Evolutionary conservation across 2,888 invertebrate genomes (phyloP), one percentile per base, ranked within the genome.

Genomic region (Neoaliturus tenellus): DNA sequence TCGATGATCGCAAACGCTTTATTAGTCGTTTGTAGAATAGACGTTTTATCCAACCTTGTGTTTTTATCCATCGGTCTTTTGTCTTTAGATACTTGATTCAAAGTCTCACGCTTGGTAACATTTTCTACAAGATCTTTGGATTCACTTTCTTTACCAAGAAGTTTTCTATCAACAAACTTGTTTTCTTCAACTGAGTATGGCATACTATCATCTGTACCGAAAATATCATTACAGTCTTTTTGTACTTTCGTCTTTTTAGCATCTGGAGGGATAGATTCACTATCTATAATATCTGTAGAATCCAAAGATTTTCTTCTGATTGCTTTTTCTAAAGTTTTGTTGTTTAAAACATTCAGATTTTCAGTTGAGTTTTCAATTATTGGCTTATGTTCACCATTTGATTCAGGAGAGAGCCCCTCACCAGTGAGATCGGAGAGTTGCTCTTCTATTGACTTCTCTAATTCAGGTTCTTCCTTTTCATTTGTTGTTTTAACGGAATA

Each of bases 261-360:
- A 44, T 86, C 83, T 55, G 55, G 33, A 55, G 73, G 80, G 62
- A 81, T 82, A 35, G 31, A n/a, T 83, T 86, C 85, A 41, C 28
- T 81, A 67, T 81, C 84, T 78, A 62, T 73, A 83, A 55, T 44
- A 10, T 73, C 73, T 31, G 71, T 51, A 48, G 20, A 35, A 25
- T 71, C 82, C 20, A 67, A 62, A 8, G 69, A 80, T 25, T 83
- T 83, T 51, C 71, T 48, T 58, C 73, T 82, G 0, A 28, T 48
- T 41, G 25, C 41, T 75, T 44, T 75, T n/a, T 75, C 73, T 8
- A 31, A 28, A 28, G 10, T 44, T 48, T 23, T 28, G 20, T 23
- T 17, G 44, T 28, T 44, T 14, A 3, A 20, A 12, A 44, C 17
- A 35, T 14, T 17, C 2, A 3, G 23, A 48, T 20, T 84, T 62